Evolutionary conservation across 2,888 invertebrate species (phyloP).

Genomic region (Lissocephala sabroskyi): DNA sequence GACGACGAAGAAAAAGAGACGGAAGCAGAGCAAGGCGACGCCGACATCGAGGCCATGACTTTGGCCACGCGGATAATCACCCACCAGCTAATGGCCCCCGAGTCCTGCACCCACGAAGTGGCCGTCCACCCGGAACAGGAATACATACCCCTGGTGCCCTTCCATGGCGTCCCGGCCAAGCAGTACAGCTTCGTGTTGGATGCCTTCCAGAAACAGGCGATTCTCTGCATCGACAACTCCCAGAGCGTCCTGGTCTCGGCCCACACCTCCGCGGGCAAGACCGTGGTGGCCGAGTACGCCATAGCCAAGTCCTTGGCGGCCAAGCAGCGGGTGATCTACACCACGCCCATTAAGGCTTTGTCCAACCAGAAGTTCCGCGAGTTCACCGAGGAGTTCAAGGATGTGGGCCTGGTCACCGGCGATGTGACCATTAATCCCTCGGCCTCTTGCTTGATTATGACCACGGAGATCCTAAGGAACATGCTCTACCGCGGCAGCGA

Average conservation of each 20-base stretch:
- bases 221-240: conserved; percentile 96
- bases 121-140: conserved; percentile 91
- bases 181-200: conserved; percentile 96
- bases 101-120: conserved; percentile 97
- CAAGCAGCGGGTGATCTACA: conserved; percentile 98
- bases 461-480: conserved; percentile 99
- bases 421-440: conserved; percentile 99
- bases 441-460: conserved; percentile 99
- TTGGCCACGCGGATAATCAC: conserved; percentile 88
- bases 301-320: conserved; percentile 94
- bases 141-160: conserved; percentile 78
- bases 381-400: conserved; percentile 96
- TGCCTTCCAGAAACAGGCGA: conserved; percentile 98
- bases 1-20: conserved; percentile 16
- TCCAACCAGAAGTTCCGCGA: conserved; percentile 99
- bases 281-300: conserved; percentile 98
- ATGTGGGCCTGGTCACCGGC: conserved; percentile 98
- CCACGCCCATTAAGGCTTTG: conserved; percentile 98
- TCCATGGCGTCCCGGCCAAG: conserved; percentile 84
- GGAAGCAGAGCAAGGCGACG: conserved; percentile 12
- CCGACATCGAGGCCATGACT: conserved; percentile 74
- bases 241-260: conserved; percentile 99
- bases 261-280: conserved; percentile 99
- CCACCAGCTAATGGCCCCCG: conserved; percentile 90
- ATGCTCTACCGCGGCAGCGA: conserved; percentile 99